These are phyloP conservation scores for Salvator merianae DNA, from an alignment of 2,113 vertebrate genomes.

Conservation along the genomic window DNA sequence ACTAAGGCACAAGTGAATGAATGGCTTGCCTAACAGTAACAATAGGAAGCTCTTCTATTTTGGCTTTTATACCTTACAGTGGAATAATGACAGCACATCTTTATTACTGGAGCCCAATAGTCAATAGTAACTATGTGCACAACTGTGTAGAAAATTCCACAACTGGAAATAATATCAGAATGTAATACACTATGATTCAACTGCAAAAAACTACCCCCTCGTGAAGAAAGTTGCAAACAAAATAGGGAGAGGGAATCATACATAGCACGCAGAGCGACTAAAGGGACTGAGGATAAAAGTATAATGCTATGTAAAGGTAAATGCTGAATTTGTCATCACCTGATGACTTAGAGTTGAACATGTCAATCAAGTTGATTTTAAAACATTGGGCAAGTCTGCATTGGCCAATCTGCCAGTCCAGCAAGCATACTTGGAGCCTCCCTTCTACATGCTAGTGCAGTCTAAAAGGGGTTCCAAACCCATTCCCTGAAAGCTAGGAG, in stretches of 20 bases:
- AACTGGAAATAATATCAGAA: not conserved
- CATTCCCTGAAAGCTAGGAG: no score
- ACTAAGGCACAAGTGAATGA: not conserved
- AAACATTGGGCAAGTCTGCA: no score
- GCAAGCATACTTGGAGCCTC: no score
- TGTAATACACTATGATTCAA: no score
- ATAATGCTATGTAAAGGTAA: not conserved
- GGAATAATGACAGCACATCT: not conserved
- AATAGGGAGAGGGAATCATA: not conserved
- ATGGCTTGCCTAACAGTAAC: not conserved
- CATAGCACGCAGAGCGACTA: not conserved
- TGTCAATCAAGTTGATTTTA: no score
- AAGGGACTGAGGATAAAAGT: not conserved
- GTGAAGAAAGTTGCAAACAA: not conserved
- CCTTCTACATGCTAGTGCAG: no score
- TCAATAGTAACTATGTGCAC: not conserved
- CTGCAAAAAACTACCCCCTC: no score
- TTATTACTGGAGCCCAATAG: not conserved
- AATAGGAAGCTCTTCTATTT: not conserved
- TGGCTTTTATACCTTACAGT: not conserved
- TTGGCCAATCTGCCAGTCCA: no score
- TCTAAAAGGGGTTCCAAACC: no score
- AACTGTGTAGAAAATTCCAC: not conserved
- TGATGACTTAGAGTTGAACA: not conserved
- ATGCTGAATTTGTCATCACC: not conserved